Evolutionary conservation across 1,140 invertebrate genomes (phyloP), one percentile per base, ranked within the genome.

Genomic region (Platorchestia sp.): DNA sequence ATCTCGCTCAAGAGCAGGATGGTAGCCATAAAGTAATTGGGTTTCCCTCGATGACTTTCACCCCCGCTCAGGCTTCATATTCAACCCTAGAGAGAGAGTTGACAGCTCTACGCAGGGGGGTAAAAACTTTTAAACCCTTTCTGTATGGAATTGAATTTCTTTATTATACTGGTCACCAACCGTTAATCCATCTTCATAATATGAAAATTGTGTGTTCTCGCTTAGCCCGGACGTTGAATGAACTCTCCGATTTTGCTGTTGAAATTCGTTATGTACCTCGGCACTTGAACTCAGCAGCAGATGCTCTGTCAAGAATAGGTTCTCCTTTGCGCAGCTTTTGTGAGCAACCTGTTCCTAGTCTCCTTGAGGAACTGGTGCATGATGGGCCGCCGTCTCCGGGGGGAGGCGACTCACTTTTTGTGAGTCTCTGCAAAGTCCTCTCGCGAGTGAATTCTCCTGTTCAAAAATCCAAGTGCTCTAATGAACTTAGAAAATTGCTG

Each of bases 61-160:
- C 89, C 7, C 41, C 41, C 3, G 42, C 89, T 22, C 89, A 91
- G 36, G 6, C 43, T 1, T 43, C 14, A 43, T 95, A 95, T 86
- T 95, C 95, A 5, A 95, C 95, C 40, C n/a, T 95, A 0, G 95
- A 95, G 42, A 40, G 59, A 7, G 95, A 95, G 53, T 87, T 95
- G 42, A 19, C 59, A 41, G 95, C 95, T 16, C 36, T 95, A 19
- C 40, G 95, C 86, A 86, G 95, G 59, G 59, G 51, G n/a, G 43
- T 95, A 1, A 95, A 86, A 53, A 95, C 40, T 86, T 95, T 95
- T 95, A 40, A 59, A 40, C 45, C 10, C 7, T 95, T 91, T 47
- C 42, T 93, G 41, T 91, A 91, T 45, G 89, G 89, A 5, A 41
- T 91, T 5, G 16, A 3, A 42, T 91, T 91, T 45, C 7, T 7